Base-by-base conservation (phyloP, 2,888 invertebrate species). In the Ormyrus thymus region DNA sequence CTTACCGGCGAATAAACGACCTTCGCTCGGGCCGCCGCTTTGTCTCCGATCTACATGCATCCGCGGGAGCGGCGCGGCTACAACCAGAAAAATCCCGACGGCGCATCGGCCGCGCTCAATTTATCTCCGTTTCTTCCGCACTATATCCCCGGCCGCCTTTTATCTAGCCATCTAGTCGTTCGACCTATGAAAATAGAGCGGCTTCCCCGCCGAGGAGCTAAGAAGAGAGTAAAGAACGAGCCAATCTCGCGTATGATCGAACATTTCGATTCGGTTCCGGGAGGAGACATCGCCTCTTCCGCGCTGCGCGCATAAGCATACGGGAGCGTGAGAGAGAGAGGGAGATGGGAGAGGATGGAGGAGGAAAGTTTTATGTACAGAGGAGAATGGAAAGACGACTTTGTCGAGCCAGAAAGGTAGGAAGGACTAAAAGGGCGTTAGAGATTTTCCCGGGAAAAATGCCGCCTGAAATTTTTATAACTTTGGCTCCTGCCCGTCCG, bases 191-290 rank as follows among this genome's bases (percentile, higher is more conserved):
- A 85, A 87, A 86, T 84, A 70, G 65, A 76, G 72, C 46, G 15
- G 29, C 48, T 48, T 80, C 80, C 29, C 64, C 11, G 77, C 81
- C 4, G 77, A 79, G 6, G 6, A 8, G n/a, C 70, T 59, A 29
- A n/a, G 72, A 43, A 45, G 58, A 75, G 45, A 43, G 83, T 86
- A 86, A 86, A 87, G 85, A 85, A 86, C 85, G 86, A 86, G 83
- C 84, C 86, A 87, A 87, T 87, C 86, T 87, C 85, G 84, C 85
- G 86, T 86, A 86, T 86, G 86, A 87, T 86, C 85, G 86, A 87
- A 85, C 86, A 85, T 86, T 86, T 86, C 86, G 85, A 86, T 86
- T 86, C 83, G 78, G 77, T 81, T 77, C 62, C 43, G 68, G 61
- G 59, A 76, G 29, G 29, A 80, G 79, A 81, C 76, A 77, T 66